Percentiles rank a stretch among this genome's conserved stretches.
Evolutionary conservation across 2,797 vertebrate species (phyloP).

Genomic region (Sebastes flavidus): DNA sequence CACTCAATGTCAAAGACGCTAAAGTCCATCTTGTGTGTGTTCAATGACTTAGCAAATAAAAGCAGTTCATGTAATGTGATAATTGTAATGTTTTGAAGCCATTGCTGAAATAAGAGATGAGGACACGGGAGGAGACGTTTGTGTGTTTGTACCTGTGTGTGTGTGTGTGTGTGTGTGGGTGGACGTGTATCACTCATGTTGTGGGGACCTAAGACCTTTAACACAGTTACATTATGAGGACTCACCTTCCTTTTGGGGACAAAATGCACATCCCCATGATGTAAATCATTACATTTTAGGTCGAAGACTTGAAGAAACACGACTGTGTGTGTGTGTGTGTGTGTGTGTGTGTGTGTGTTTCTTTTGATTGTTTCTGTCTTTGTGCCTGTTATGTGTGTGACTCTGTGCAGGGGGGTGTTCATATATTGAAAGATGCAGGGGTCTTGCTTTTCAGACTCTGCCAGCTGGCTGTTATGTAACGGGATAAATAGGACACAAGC

Average conservation of each 20-base stretch:
- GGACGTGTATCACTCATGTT: too few species aligned
- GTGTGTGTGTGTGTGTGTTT: neutral
- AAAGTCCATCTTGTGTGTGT: neutral
- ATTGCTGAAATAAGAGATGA: neutral
- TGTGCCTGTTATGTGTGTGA: slow-evolving; percentile 1
- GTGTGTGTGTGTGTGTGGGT: neutral
- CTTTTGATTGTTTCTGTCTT: neutral
- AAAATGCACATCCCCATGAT: too few species aligned
- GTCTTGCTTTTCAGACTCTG: slow-evolving; percentile 56
- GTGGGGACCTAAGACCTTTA: too few species aligned
- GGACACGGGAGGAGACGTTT: neutral
- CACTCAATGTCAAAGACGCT: neutral
- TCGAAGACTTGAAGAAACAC: too few species aligned
- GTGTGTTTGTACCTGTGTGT: neutral
- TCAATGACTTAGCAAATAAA: neutral
- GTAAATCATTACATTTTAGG: too few species aligned
- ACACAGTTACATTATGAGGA: too few species aligned
- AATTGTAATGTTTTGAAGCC: neutral
- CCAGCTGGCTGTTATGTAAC: slow-evolving; percentile 71
- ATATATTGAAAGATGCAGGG: slow-evolving; percentile 46
- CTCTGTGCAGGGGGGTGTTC: slow-evolving; percentile 25
- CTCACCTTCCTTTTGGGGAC: rapidly evolving
- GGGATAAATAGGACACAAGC: slow-evolving; percentile 52
- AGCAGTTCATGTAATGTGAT: neutral
- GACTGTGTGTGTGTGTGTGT: neutral